Conservation (phyloP, 2,888 invertebrate species). For the Tenodera sinensis region DNA sequence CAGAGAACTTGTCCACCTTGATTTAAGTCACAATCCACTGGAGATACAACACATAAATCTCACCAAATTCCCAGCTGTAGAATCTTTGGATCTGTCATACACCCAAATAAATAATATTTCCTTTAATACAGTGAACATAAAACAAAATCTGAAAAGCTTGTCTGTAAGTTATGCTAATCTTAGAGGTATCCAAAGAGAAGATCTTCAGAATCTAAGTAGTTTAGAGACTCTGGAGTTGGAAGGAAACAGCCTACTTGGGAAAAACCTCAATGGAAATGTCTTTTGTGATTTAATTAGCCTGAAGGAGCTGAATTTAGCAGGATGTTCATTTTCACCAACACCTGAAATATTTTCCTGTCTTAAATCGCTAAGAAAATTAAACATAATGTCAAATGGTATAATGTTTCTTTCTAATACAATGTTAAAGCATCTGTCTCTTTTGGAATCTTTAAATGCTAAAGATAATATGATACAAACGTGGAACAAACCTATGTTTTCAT, state of each 20-base stretch:
- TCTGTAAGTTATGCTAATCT: slow-evolving; percentile 49
- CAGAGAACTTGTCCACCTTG: slow-evolving; percentile 48
- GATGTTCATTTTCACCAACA: not conserved
- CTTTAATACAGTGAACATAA: slow-evolving; percentile 38
- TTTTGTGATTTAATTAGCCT: slow-evolving; percentile 48
- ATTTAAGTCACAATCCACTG: slow-evolving; percentile 50
- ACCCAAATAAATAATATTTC: slow-evolving; percentile 34
- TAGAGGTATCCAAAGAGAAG: slow-evolving; percentile 39
- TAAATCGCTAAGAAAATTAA: not conserved
- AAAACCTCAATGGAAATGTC: slow-evolving; percentile 38
- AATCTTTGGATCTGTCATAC: slow-evolving; percentile 46
- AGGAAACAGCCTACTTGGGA: slow-evolving; percentile 48
- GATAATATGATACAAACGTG: slow-evolving; percentile 56
- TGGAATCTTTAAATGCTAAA: slow-evolving; percentile 52
- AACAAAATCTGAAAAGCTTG: slow-evolving; percentile 43
- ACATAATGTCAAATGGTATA: slow-evolving; percentile 1
- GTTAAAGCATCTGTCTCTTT: slow-evolving; percentile 42
- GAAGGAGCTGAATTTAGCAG: slow-evolving; percentile 48
- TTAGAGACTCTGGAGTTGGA: slow-evolving; percentile 55
- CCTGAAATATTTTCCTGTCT: not conserved
- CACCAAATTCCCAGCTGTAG: slow-evolving; percentile 39
- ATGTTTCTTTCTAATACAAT: slow-evolving; percentile 38
- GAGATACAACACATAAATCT: not conserved
- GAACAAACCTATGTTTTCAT: slow-evolving; percentile 47
- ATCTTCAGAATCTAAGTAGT: slow-evolving; percentile 46